A percentile compares a stretch with the other conserved stretches of the same genome.
Conservation (phyloP, 2,888 invertebrate species). For the Phrixothrix hirtus region DNA sequence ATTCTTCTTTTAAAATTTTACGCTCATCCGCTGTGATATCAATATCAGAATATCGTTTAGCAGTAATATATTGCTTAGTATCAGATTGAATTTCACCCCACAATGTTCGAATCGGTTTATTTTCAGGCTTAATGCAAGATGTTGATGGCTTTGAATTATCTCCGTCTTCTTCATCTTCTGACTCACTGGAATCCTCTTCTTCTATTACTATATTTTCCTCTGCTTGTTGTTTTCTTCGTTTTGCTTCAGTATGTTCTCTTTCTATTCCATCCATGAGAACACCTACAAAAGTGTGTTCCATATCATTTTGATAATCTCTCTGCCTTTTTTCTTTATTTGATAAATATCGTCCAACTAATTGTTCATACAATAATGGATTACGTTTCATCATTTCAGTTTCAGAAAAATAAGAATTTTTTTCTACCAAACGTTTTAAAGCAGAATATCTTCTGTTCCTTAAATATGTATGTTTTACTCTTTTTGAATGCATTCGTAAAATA, state of each 20-base stretch:
- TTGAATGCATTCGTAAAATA: constrained; percentile 62
- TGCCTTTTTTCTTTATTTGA: constrained; percentile 73
- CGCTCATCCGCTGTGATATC: constrained; percentile 64
- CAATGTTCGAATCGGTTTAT: constrained; percentile 37
- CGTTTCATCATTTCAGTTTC: constrained; percentile 93
- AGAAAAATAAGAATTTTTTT: constrained; percentile 78
- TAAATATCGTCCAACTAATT: constrained; percentile 84
- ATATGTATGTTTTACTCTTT: constrained; percentile 52
- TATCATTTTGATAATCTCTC: constrained; percentile 61
- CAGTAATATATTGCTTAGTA: not conserved
- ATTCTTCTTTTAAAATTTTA: constrained; percentile 75
- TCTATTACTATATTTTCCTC: constrained; percentile 61
- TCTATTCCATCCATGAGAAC: constrained; percentile 83
- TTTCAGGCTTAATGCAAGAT: constrained; percentile 43
- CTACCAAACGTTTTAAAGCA: constrained; percentile 74
- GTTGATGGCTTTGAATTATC: constrained; percentile 35
- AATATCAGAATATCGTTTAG: constrained; percentile 34
- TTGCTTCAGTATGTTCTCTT: constrained; percentile 66
- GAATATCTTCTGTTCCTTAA: constrained; percentile 81
- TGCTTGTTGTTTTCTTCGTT: constrained; percentile 65
- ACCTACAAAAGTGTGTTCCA: constrained; percentile 68
- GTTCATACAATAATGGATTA: constrained; percentile 87
- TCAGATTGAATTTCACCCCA: constrained; percentile 36
- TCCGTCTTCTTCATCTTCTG: constrained; percentile 41
- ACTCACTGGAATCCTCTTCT: constrained; percentile 45